phyloP scores from a whole-genome alignment of 1,140 invertebrate genomes.

The Stegodyphus dumicola region DNA sequence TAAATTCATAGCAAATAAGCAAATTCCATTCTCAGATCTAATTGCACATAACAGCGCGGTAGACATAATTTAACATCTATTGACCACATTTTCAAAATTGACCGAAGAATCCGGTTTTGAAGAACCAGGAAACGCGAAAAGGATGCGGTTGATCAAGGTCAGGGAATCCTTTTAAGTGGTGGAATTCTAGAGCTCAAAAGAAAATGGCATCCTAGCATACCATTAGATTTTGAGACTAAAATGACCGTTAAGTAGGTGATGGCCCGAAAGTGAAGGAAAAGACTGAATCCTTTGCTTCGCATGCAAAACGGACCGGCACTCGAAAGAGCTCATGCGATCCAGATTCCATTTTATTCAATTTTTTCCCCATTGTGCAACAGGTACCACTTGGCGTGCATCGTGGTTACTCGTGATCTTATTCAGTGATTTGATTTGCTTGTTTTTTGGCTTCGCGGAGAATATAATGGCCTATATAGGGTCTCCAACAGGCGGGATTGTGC shows the following conservation, averaged over 20 bases:
- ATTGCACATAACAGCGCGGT: conserved; percentile 1
- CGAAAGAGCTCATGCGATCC: conserved; percentile 40
- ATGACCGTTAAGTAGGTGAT: conserved; percentile 8
- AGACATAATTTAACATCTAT: conserved; percentile 16
- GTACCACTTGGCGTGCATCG: conserved; percentile 33
- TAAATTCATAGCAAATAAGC: not conserved
- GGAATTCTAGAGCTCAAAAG: conserved; percentile 28
- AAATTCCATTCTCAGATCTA: not conserved
- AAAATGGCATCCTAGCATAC: conserved; percentile 7
- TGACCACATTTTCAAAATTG: not conserved
- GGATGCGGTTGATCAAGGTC: conserved; percentile 40
- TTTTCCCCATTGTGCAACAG: conserved; percentile 22
- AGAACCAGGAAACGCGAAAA: conserved; percentile 18
- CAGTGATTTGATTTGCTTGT: conserved; percentile 25
- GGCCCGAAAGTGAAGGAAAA: conserved; percentile 3
- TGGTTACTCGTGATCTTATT: conserved; percentile 51
- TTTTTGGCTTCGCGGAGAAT: conserved; percentile 30
- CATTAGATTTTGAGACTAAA: not conserved
- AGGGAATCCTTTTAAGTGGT: conserved; percentile 13
- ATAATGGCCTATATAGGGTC: conserved; percentile 43
- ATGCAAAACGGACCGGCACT: conserved; percentile 1
- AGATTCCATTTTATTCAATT: conserved; percentile 13
- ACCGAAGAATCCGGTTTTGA: conserved; percentile 23
- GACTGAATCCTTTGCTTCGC: not conserved
- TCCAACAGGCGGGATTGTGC: conserved; percentile 45